Conservation (phyloP, 2,113 vertebrate genomes). For the Clarias batrachus region DNA sequence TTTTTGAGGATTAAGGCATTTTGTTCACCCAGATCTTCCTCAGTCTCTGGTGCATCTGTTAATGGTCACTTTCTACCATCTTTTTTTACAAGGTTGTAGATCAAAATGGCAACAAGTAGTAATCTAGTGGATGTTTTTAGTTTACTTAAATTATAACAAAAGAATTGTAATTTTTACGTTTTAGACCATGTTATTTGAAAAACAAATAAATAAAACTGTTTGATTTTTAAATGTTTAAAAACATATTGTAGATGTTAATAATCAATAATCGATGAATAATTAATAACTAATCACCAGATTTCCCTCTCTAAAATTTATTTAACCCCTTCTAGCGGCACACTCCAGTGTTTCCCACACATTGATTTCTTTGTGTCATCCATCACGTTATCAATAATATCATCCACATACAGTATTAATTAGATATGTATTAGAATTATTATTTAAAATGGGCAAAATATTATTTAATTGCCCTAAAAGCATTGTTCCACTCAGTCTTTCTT, state of each 20-base stretch:
- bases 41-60: neutral
- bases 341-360: too few relatives aligned
- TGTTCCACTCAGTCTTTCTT: neutral
- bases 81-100: neutral
- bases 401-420: too few relatives aligned
- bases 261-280: too few relatives aligned
- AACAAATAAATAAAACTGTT: neutral
- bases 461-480: too few relatives aligned
- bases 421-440: too few relatives aligned
- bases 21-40: neutral
- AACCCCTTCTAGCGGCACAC: too few relatives aligned
- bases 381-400: too few relatives aligned
- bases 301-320: too few relatives aligned
- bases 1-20: neutral
- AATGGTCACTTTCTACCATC: conserved; percentile 16
- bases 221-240: neutral
- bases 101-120: neutral
- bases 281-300: too few relatives aligned
- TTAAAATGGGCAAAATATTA: too few relatives aligned
- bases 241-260: too few relatives aligned
- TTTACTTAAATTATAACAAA: neutral
- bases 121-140: neutral
- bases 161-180: neutral
- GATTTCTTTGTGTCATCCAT: too few relatives aligned
- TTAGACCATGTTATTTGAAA: neutral